These are phyloP conservation scores for Dicerorhinus sumatrensis DNA, from an alignment of 2,113 vertebrate genomes.

Conservation along the genomic window DNA sequence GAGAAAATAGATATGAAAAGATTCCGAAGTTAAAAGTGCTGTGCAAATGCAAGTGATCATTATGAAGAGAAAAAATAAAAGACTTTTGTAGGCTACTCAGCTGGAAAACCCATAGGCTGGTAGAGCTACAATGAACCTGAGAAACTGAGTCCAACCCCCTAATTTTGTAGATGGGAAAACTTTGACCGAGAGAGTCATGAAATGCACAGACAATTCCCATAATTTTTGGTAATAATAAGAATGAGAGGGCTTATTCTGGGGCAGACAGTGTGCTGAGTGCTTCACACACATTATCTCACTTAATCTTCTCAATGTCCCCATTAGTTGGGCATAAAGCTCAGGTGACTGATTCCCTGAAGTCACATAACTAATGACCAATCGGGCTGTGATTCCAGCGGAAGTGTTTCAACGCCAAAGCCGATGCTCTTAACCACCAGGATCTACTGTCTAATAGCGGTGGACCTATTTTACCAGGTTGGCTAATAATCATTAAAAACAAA, in stretches of 20 bases:
- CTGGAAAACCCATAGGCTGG: constrained; percentile 9
- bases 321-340: background rate
- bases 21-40: constrained; percentile 43
- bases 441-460: background rate
- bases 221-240: constrained; percentile 63
- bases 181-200: constrained; percentile 23
- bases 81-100: background rate
- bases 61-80: background rate
- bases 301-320: constrained; percentile 2
- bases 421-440: background rate
- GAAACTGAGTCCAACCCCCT: constrained; percentile 32
- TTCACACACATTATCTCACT: constrained; percentile 14
- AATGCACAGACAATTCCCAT: constrained; percentile 28
- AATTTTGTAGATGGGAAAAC: constrained; percentile 59
- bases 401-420: background rate
- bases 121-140: background rate
- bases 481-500: background rate
- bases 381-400: background rate
- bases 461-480: background rate
- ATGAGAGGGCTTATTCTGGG: constrained; percentile 29
- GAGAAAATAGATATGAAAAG: constrained; percentile 10
- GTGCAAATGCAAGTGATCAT: constrained; percentile 15
- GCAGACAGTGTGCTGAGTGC: background rate
- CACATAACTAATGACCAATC: background rate
- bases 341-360: background rate